phyloP scores from a whole-genome alignment of 2,888 invertebrate species.

The Oithona nana region DNA sequence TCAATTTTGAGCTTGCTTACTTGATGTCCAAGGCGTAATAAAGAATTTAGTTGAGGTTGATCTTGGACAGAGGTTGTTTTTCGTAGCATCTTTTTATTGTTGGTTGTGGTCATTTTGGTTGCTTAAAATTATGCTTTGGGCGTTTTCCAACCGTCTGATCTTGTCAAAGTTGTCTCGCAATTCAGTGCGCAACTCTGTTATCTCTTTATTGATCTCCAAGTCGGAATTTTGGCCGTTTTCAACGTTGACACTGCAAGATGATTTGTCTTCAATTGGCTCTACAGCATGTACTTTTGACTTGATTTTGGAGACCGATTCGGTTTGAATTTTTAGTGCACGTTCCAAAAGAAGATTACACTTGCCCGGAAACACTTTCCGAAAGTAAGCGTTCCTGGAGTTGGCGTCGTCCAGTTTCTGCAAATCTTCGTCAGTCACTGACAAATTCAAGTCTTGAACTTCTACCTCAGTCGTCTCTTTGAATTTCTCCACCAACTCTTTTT shows the following conservation, averaged over 20 bases:
- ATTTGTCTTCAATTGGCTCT: neutral
- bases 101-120: no score
- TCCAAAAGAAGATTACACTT: neutral
- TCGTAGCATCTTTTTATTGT: no score
- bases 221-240: no score
- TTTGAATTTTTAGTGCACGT: neutral
- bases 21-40: neutral
- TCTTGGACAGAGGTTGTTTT: no score
- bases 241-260: no score
- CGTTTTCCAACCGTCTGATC: neutral
- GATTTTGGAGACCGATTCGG: neutral
- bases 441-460: neutral
- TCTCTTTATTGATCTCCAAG: no score
- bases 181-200: neutral
- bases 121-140: neutral
- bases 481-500: neutral
- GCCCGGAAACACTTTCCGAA: neutral
- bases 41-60: neutral
- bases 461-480: neutral
- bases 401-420: neutral
- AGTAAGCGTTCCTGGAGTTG: neutral
- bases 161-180: neutral
- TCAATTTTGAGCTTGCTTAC: neutral
- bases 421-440: neutral
- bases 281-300: neutral